Evolutionary conservation across 2,113 vertebrate species (phyloP).

Genomic region (Struthio camelus): DNA sequence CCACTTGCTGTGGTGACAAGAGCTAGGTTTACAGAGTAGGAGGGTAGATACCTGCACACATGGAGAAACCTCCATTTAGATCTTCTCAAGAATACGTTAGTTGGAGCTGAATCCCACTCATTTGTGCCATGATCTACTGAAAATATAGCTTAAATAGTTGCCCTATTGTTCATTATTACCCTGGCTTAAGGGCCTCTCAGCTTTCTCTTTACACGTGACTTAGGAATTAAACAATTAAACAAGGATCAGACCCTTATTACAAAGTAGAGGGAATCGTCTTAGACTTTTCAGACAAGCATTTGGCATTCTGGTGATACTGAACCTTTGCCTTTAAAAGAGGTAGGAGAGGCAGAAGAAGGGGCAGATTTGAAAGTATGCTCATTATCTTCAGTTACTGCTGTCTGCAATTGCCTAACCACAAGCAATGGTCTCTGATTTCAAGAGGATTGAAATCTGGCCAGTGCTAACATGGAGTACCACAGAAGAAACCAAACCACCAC

Average conservation of each 20-base stretch:
- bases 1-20: neutral
- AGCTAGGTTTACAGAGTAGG: neutral
- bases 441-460: conserved; percentile 37
- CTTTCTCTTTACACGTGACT: neutral
- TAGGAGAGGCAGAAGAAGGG: neutral
- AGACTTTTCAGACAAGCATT: neutral
- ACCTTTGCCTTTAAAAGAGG: neutral
- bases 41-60: neutral
- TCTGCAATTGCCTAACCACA: conserved; percentile 64
- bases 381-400: conserved; percentile 18
- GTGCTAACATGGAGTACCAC: neutral
- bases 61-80: neutral
- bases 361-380: neutral
- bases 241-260: neutral
- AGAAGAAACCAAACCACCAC: conserved; percentile 8
- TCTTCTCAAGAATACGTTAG: neutral
- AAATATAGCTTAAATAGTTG: neutral
- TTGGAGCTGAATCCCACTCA: neutral
- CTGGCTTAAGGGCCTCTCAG: neutral
- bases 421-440: conserved; percentile 27
- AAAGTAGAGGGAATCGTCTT: neutral
- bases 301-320: neutral
- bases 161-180: neutral
- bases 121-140: neutral
- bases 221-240: neutral